Evolutionary conservation across 2,888 invertebrate genomes (phyloP), one percentile per base, ranked within the genome.

Genomic region (Furcula furcula): DNA sequence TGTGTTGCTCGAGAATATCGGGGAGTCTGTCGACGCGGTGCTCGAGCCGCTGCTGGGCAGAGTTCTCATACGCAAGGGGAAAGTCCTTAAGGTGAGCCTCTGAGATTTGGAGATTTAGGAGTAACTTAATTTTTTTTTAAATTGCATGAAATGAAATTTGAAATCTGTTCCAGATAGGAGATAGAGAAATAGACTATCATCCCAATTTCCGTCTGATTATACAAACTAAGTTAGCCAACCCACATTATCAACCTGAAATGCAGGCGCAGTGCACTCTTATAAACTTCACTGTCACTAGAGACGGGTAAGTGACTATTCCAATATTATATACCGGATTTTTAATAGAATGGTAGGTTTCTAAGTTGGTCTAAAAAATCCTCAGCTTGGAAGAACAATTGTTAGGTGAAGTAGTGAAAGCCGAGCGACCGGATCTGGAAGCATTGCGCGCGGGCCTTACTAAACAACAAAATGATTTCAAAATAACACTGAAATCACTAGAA

Each of bases 191-290:
- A 15, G 97, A 98, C 73, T 98, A 93, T 75, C 93, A 96, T 81
- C 92, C 92, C 0, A 90, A 88, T 28, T 98, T 98, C 83, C 91
- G 94, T 6, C 86, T 98, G 3, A 93, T 98, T 46, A 76, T 98
- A 0, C 98, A 98, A 72, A 98, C 98, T 0, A 98, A 98, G 80
- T 81, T 98, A 41, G 97, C 96, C 1, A 98, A 98, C 85, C 98
- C 98, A 0, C 98, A 98, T 83, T 98, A 97, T 73, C 97, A 98
- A 69, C 98, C 98, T 0, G 98, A 98, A 84, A 95, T 98, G 93
- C 98, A 98, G 80, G 98, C 98, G 0, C 98, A 98, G 83, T 95
- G 97, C 4, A 98, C 98, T 0, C 90, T 98, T 9, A 97, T 98
- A 44, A 98, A 98, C 81, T 98, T 98, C 65, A 98, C 98, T 1